Evolutionary conservation across 2,888 invertebrate genomes (phyloP), one percentile per base, ranked within the genome.

Genomic region (Lasioglossum zephyrum): DNA sequence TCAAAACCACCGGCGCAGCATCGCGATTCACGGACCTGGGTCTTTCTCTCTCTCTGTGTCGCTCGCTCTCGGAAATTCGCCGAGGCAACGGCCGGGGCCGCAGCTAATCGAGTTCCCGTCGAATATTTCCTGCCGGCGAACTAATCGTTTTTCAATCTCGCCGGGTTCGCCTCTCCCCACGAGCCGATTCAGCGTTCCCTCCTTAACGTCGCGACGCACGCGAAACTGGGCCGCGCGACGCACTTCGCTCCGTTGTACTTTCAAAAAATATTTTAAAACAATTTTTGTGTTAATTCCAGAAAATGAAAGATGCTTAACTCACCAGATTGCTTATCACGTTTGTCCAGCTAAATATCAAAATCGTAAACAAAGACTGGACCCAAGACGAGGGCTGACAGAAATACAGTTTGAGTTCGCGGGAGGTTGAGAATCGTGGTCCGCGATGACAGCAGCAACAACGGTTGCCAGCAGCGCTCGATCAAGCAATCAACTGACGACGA

Each of bases 61-160:
- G 36, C 36, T 53, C 73, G 53, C 26, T 60, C 39, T 36, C 53
- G 36, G 18, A 69, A 31, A 22, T 69, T 69, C 66, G 36, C 31
- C 63, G 63, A 63, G 63, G 26, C 31, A 63, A 53, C 53, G 53
- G n/a, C 53, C 63, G 63, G 26, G 36, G 36, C 31, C 66, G 36
- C 6, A 36, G 36, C 66, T 69, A 36, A 69, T 69, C 66, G 36
- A 69, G 31, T 69, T 69, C 31, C 36, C 66, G 36, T 36, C 36
- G 36, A 69, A 63, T 63, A 63, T 63, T 63, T 63, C 63, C 63
- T 63, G 63, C 63, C 63, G 72, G 39, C 72, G 72, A 31, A 41
- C 39, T 72, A 41, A 72, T 72, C 72, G 39, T 72, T 41, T 41
- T 41, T 72, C 72, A 41, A 41, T 41, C 69, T 69, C 69, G 69